A percentile compares a stretch with the other conserved stretches of the same genome.
phyloP scores from a whole-genome alignment of 2,797 vertebrate genomes.

The Lutjanus argentimaculatus region DNA sequence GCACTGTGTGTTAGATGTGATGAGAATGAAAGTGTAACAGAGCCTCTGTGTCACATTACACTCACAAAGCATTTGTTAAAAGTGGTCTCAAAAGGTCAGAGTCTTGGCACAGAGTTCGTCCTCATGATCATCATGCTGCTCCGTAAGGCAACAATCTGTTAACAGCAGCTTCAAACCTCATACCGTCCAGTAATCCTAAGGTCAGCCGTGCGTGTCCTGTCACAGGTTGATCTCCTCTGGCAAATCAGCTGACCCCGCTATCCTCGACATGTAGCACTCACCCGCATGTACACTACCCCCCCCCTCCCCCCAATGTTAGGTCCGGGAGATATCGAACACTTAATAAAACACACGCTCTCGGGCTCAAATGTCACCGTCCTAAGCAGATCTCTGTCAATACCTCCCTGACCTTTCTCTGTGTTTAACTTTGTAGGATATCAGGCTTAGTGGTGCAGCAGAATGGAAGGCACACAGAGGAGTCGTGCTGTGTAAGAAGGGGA shows the following conservation, averaged over 20 bases:
- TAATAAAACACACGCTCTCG: conserved; percentile 78
- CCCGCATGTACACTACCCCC: conserved; percentile 7
- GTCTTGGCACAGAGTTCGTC: conserved; percentile 25
- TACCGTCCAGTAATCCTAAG: conserved; percentile 45
- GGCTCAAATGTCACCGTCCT: conserved; percentile 86
- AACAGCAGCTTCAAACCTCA: conserved; percentile 22
- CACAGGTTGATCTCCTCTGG: conserved; percentile 48
- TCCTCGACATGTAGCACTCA: conserved; percentile 46
- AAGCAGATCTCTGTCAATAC: conserved; percentile 81
- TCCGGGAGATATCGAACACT: conserved; percentile 80
- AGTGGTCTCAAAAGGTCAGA: conserved; percentile 56
- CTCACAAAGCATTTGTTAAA: conserved; percentile 52
- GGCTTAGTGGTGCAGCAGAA: conserved; percentile 62
- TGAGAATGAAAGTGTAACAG: conserved; percentile 25
- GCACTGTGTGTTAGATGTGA: not conserved
- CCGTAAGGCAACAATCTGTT: conserved; percentile 37
- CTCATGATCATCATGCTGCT: conserved; percentile 10
- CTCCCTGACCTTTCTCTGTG: conserved; percentile 84
- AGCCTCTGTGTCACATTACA: conserved; percentile 36
- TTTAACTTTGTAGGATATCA: conserved; percentile 83
- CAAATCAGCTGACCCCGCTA: conserved; percentile 57
- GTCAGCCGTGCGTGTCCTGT: conserved; percentile 50
- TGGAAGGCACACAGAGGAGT: conserved; percentile 67
- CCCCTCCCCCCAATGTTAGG: conserved; percentile 15
- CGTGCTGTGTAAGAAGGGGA: conserved; percentile 41